These are phyloP conservation scores for Nothocercus julius DNA, from an alignment of 2,113 vertebrate species.

Conservation along the genomic window DNA sequence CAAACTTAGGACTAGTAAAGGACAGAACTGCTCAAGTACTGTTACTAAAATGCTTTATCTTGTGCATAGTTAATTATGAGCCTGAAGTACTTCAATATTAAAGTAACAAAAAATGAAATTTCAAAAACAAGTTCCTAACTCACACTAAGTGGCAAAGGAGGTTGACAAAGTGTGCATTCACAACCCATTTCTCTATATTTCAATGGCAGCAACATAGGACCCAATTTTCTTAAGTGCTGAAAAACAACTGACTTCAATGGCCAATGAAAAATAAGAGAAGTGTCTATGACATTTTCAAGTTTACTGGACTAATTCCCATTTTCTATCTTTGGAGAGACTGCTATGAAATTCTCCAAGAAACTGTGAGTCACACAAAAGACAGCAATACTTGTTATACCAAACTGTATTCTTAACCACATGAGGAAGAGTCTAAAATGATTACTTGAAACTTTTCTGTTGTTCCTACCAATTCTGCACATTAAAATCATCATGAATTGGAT, in stretches of 20 bases:
- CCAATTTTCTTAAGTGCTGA: neutral
- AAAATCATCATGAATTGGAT: neutral
- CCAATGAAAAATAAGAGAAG: neutral
- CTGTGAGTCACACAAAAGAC: neutral
- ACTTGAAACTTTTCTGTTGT: neutral
- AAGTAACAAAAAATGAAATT: neutral
- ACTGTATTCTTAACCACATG: neutral
- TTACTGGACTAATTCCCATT: neutral
- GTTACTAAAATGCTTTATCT: neutral
- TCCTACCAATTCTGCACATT: neutral
- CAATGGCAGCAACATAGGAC: neutral
- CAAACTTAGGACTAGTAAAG: neutral
- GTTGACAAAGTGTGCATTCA: neutral
- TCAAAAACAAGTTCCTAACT: neutral
- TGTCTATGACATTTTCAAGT: neutral
- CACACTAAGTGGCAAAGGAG: neutral
- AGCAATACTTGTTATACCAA: neutral
- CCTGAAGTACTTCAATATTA: neutral
- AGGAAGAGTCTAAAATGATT: rapidly evolving
- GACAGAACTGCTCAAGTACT: neutral
- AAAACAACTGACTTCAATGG: neutral
- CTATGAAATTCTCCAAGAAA: neutral
- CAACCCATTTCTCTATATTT: neutral
- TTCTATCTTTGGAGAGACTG: neutral
- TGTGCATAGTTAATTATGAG: neutral